Evolutionary conservation across 2,113 vertebrate species (phyloP).

Genomic region (Australoheros scitulus): DNA sequence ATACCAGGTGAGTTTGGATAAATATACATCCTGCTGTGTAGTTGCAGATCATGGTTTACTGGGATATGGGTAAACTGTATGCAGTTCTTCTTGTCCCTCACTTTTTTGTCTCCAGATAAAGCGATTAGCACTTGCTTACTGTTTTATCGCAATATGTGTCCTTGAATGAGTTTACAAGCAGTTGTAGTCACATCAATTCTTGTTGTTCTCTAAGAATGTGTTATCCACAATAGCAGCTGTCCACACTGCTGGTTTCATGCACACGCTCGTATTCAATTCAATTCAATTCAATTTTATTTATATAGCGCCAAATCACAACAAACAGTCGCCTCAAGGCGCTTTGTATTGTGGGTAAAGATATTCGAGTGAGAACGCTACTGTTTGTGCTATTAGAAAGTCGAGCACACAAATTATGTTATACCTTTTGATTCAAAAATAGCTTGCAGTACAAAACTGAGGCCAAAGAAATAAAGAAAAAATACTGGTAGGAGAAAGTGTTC

Average conservation of each 20-base stretch:
- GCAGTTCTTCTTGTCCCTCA: not conserved
- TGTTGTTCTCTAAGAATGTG: not conserved
- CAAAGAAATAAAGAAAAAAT: not conserved
- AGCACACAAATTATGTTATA: not conserved
- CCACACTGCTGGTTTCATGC: not conserved
- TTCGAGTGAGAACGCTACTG: not conserved
- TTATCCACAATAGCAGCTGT: not conserved
- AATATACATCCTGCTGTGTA: not conserved
- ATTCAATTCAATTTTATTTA: no score
- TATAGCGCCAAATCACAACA: no score
- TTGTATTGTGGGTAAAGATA: no score
- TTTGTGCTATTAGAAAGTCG: not conserved
- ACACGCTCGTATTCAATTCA: no score
- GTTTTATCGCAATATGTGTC: not conserved
- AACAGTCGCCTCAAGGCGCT: no score
- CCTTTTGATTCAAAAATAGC: not conserved
- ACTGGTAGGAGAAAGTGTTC: not conserved
- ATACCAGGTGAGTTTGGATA: constrained; percentile 81
- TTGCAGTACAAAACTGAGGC: not conserved
- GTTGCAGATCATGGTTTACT: not conserved
- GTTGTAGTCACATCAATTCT: not conserved
- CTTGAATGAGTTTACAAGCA: not conserved
- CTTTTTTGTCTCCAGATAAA: not conserved
- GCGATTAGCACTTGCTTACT: not conserved
- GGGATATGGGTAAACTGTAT: not conserved